Conservation (phyloP, 2,888 invertebrate genomes). For the Dryocosmus kuriphilus region DNA sequence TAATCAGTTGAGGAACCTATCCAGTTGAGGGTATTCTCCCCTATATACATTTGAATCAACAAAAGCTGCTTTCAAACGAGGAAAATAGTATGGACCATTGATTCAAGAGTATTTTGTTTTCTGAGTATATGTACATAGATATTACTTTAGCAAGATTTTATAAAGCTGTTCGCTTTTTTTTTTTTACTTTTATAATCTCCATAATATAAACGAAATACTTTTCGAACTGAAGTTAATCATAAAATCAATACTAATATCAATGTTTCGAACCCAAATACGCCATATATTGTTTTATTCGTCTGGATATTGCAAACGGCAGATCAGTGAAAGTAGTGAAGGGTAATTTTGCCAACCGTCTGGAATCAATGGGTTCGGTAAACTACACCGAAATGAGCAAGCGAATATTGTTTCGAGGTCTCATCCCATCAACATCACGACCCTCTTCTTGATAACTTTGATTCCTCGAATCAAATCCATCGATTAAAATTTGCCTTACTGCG, state of each 20-base stretch:
- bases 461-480: slow-evolving; percentile 32
- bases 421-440: slow-evolving; percentile 2
- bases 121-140: no score
- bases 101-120: no score
- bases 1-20: no score
- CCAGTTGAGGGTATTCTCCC: no score
- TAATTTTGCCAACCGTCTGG: slow-evolving; percentile 18
- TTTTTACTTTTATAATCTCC: no score
- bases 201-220: no score
- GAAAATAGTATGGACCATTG: no score
- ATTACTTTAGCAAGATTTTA: no score
- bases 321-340: slow-evolving; percentile 17
- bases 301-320: slow-evolving; percentile 6
- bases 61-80: no score
- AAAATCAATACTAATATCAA: not conserved
- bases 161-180: no score
- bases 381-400: slow-evolving; percentile 21
- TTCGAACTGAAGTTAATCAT: no score
- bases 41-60: no score
- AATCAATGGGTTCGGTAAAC: slow-evolving; percentile 33
- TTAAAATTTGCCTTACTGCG: slow-evolving; percentile 24
- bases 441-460: slow-evolving; percentile 31
- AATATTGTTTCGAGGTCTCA: slow-evolving; percentile 31
- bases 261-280: not conserved
- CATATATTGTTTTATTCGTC: not conserved